Evolutionary conservation across 2,113 vertebrate species (phyloP).

Genomic region (Tetrao urogallus): DNA sequence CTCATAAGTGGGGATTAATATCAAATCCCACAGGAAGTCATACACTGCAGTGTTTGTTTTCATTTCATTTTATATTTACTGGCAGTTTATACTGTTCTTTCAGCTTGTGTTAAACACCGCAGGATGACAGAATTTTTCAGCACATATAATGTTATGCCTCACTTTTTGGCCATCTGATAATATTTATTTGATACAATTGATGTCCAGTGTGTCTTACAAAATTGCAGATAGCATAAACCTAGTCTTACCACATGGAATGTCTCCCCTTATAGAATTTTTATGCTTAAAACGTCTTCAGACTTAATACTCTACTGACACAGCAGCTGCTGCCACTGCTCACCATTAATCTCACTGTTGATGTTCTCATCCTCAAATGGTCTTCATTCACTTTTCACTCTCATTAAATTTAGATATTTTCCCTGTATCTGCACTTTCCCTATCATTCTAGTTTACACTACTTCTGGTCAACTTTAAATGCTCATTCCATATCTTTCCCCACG

Average conservation of each 20-base stretch:
- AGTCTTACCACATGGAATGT: not conserved
- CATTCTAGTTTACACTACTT: not conserved
- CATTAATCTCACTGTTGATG: not conserved
- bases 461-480: not conserved
- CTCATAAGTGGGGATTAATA: conserved; percentile 66
- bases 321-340: not conserved
- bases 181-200: not conserved
- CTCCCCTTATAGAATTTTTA: not conserved
- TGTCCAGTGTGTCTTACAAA: not conserved
- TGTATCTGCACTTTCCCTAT: not conserved
- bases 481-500: not conserved
- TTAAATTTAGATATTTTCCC: not conserved
- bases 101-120: conserved; percentile 37
- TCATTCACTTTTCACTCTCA: not conserved
- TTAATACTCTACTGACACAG: not conserved
- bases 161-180: not conserved
- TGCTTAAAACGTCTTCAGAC: not conserved
- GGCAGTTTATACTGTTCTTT: conserved; percentile 60
- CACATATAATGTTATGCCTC: not conserved
- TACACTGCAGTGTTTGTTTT: conserved; percentile 66
- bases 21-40: conserved; percentile 66
- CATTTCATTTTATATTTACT: conserved; percentile 62
- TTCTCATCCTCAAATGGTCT: not conserved
- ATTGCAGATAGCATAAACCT: not conserved
- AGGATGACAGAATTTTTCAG: conserved; percentile 37